A percentile compares a stretch with the other conserved stretches of the same genome.
These are phyloP conservation scores for Pteria penguin DNA, from an alignment of 2,888 invertebrate genomes.

Conservation along the genomic window DNA sequence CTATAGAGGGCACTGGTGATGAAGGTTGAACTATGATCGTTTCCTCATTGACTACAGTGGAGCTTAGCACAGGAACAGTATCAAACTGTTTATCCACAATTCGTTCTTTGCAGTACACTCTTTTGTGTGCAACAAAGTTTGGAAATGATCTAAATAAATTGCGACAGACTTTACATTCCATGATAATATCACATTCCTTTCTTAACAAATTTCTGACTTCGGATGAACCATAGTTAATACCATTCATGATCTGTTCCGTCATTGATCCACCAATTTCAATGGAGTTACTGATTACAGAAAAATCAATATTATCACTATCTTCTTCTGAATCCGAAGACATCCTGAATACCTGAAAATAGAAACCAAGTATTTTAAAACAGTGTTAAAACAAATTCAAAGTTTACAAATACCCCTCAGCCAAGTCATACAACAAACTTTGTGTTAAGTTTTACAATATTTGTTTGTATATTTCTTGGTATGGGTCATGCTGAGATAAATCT, in stretches of 20 bases:
- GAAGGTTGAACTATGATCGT: slow-evolving; percentile 67
- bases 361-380: background rate
- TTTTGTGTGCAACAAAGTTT: slow-evolving; percentile 94
- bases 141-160: slow-evolving; percentile 92
- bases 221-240: slow-evolving; percentile 87
- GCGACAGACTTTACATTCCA: slow-evolving; percentile 93
- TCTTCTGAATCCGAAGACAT: slow-evolving; percentile 32
- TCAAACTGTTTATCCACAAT: slow-evolving; percentile 5
- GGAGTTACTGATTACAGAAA: slow-evolving; percentile 68
- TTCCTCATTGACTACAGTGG: slow-evolving; percentile 43
- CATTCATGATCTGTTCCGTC: slow-evolving; percentile 84
- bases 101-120: slow-evolving; percentile 86
- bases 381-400: no score
- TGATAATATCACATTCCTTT: slow-evolving; percentile 92
- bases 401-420: no score
- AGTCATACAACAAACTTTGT: no score
- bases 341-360: slow-evolving; percentile 11
- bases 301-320: slow-evolving; percentile 60
- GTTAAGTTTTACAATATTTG: no score
- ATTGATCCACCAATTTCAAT: slow-evolving; percentile 65
- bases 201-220: slow-evolving; percentile 87
- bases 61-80: background rate
- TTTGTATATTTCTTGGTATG: no score
- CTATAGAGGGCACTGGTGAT: slow-evolving; percentile 47
- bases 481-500: no score